phyloP scores from a whole-genome alignment of 2,888 invertebrate genomes.

The Hydraecia micacea region DNA sequence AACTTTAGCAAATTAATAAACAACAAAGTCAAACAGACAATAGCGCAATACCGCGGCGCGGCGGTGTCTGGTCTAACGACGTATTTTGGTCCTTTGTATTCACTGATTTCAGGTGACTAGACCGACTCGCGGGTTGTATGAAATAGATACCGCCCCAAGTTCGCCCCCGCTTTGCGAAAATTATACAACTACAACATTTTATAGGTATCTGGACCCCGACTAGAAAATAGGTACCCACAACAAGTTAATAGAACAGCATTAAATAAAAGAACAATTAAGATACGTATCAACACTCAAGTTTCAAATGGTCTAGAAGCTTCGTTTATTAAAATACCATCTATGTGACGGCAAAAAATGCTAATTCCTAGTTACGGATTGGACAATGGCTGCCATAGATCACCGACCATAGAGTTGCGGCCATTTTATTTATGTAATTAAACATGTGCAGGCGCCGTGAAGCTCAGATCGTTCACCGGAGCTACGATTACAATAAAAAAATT shows the following conservation, averaged over 20 bases:
- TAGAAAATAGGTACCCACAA: neutral
- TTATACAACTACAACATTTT: neutral
- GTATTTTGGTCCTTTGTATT: neutral
- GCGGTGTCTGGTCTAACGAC: neutral
- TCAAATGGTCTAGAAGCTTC: constrained; percentile 32
- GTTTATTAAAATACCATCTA: constrained; percentile 64
- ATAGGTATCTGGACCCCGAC: neutral
- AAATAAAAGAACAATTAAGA: constrained; percentile 35
- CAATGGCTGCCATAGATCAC: constrained; percentile 79
- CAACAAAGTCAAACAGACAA: neutral
- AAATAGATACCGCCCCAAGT: neutral
- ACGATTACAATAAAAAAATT: constrained; percentile 60
- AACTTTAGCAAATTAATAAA: neutral
- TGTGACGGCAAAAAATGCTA: constrained; percentile 64
- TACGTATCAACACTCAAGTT: constrained; percentile 26
- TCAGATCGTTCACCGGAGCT: constrained; percentile 73
- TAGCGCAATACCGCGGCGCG: neutral
- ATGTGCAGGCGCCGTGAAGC: constrained; percentile 81
- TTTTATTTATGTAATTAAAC: constrained; percentile 80
- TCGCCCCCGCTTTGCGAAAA: neutral
- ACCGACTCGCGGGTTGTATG: neutral
- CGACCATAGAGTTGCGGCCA: constrained; percentile 53
- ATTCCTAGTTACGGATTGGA: constrained; percentile 67
- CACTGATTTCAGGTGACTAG: neutral
- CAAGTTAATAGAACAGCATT: neutral